Conservation (phyloP, 2,113 vertebrate species). For the Pipra filicauda region DNA sequence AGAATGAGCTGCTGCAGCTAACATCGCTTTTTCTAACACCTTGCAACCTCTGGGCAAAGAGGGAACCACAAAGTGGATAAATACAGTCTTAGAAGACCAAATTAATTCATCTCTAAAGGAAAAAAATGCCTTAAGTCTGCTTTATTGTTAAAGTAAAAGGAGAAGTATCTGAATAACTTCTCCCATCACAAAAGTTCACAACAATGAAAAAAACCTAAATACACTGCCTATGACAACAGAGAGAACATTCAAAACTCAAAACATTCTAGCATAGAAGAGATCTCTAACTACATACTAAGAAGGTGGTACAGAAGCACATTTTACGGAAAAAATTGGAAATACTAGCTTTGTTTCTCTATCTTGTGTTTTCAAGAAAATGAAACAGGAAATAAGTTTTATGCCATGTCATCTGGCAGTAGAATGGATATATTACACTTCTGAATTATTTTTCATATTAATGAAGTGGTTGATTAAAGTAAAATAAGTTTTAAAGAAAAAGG, state of each 20-base stretch:
- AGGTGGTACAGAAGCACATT: neutral
- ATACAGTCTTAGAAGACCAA: neutral
- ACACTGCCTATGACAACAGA: neutral
- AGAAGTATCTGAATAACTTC: neutral
- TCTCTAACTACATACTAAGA: neutral
- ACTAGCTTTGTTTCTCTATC: neutral
- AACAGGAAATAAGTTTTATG: neutral
- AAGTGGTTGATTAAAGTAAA: neutral
- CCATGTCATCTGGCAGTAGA: neutral
- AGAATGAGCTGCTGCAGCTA: neutral
- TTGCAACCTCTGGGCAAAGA: neutral
- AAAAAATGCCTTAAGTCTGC: neutral
- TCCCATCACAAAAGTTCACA: neutral
- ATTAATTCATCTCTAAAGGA: neutral
- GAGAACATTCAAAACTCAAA: neutral
- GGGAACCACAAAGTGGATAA: neutral
- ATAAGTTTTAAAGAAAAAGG: neutral
- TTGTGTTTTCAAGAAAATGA: neutral
- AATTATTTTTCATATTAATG: neutral
- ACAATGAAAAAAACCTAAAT: neutral
- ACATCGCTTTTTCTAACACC: neutral
- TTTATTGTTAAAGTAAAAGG: neutral
- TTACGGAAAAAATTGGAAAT: neutral
- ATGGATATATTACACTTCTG: neutral
- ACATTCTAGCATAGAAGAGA: neutral